Evolutionary conservation across 2,888 invertebrate genomes (phyloP).

Genomic region (Horisme vitalbata): DNA sequence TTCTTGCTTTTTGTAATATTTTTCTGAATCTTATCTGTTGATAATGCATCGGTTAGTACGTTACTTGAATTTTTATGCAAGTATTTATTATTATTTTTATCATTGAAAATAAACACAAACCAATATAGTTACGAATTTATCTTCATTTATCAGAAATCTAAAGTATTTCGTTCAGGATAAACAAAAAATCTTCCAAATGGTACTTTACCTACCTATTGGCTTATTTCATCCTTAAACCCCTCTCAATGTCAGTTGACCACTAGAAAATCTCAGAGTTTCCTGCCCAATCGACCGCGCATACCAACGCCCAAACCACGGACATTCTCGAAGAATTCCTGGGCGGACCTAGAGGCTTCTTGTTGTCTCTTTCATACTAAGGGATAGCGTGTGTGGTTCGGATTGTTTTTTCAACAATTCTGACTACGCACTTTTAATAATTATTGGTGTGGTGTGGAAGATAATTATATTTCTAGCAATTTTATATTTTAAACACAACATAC

Average conservation of each 20-base stretch:
- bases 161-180: background rate
- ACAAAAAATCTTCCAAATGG: background rate
- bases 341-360: conserved; percentile 39
- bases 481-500: no score
- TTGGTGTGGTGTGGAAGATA: no score
- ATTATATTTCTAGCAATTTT: no score
- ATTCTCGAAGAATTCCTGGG: conserved; percentile 64
- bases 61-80: conserved; percentile 1
- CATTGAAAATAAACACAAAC: no score
- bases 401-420: background rate
- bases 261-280: conserved; percentile 59
- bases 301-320: conserved; percentile 54
- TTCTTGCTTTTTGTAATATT: conserved; percentile 18
- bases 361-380: conserved; percentile 47
- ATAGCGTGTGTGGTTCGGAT: conserved; percentile 12
- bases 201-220: conserved; percentile 7
- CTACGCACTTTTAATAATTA: background rate
- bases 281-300: conserved; percentile 62
- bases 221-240: conserved; percentile 34
- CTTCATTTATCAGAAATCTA: no score
- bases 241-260: conserved; percentile 66
- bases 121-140: no score
- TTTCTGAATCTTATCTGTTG: conserved; percentile 23
- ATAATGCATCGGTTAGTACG: conserved; percentile 6
- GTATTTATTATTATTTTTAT: no score